Conservation (phyloP, 2,113 vertebrate genomes). For the Chascanopsetta lugubris region DNA sequence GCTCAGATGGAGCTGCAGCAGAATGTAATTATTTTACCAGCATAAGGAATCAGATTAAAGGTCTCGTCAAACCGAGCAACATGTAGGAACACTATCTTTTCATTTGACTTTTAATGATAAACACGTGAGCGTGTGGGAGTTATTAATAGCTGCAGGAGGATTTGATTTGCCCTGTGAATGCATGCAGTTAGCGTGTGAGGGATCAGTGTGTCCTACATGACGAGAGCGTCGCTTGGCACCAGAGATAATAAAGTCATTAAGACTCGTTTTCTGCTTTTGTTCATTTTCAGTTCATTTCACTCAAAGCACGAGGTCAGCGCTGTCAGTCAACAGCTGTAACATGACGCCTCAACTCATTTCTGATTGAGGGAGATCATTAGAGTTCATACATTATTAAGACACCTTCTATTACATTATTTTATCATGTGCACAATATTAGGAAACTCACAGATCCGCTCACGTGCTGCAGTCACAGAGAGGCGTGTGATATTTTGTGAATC, state of each 20-base stretch:
- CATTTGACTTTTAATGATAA: background rate
- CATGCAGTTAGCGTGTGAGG: background rate
- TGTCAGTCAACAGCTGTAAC: constrained; percentile 22
- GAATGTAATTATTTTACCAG: too few species aligned
- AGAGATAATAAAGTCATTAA: constrained; percentile 54
- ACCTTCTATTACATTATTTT: background rate
- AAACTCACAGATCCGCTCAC: background rate
- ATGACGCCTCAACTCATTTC: constrained; percentile 3
- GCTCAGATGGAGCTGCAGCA: too few species aligned
- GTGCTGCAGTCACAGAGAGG: background rate
- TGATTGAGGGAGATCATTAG: background rate
- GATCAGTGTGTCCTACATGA: constrained; percentile 22
- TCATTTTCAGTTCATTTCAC: constrained; percentile 56
- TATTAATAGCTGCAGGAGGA: background rate
- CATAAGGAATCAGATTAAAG: too few species aligned
- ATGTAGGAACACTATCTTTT: too few species aligned
- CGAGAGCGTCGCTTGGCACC: constrained; percentile 11
- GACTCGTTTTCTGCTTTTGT: constrained; percentile 33
- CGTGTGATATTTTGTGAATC: too few species aligned
- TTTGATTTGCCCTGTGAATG: background rate
- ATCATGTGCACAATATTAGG: background rate
- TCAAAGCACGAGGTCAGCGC: constrained; percentile 10
- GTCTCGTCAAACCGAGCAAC: too few species aligned
- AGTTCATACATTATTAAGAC: background rate
- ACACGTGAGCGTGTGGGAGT: background rate